Base-by-base conservation (phyloP, 1,140 invertebrate genomes). In the Nymphalis io region DNA sequence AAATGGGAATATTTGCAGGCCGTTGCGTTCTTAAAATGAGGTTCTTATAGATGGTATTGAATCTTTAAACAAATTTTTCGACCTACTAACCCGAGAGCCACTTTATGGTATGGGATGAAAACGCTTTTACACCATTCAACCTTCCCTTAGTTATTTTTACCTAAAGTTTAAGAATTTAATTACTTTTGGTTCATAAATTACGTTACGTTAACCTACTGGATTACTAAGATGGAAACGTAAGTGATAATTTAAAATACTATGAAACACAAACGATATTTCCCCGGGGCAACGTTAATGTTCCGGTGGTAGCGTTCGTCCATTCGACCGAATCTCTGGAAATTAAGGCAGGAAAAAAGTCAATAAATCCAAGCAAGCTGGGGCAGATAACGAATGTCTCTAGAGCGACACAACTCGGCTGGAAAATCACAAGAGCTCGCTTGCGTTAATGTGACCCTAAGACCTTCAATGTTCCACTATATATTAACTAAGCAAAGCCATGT, bases 311-410 rank as follows among this genome's bases (percentile, higher is more conserved):
- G 78, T 77, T 82, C 75, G 80, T 84, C 85, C 85, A 85, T 88
- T 90, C 80, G 84, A 88, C 85, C 85, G 86, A 85, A 88, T 90
- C 85, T 87, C 85, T 83, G 79, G 85, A 83, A 90, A 88, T 90
- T 86, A 90, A 85, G 82, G 80, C 84, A 80, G 82, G 79, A 87
- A 88, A 86, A 90, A 90, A 85, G 86, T 88, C 84, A 85, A 88
- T 60, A 60, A 68, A 68, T 60, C 58, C 66, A 80, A 82, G 71
- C 79, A 79, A 85, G 75, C 79, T 81, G 78, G 72, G 76, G 76
- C 80, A 87, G 82, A 86, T 88, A 87, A 88, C 75, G 75, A 80
- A 85, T 85, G 84, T 88, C 82, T 80, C 75, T 72, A 67, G 76
- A 65, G 80, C 74, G 78, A 79, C 75, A 75, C 75, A 77, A 76